These are phyloP conservation scores for Cosmopolites sordidus DNA, from an alignment of 2,888 invertebrate genomes.

Conservation along the genomic window DNA sequence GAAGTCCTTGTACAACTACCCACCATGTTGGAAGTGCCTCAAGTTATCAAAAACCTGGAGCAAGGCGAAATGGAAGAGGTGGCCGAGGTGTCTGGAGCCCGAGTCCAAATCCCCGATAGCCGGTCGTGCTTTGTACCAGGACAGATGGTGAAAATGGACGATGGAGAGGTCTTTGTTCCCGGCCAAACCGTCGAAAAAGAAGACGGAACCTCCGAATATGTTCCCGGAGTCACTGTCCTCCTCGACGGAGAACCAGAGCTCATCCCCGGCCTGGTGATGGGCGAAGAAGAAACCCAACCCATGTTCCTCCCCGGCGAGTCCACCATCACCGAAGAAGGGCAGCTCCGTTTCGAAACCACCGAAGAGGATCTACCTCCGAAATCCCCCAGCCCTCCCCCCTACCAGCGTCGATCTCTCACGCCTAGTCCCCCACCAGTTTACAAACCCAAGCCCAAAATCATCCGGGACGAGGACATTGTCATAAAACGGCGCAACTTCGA, in stretches of 20 bases:
- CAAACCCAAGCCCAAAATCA: slow-evolving; percentile 35
- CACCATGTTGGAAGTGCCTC: slow-evolving; percentile 58
- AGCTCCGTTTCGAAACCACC: slow-evolving; percentile 43
- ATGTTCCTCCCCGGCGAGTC: slow-evolving; percentile 46
- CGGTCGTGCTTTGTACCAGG: slow-evolving; percentile 74
- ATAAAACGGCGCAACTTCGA: slow-evolving; percentile 40
- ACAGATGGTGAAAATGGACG: slow-evolving; percentile 64
- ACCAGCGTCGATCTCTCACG: slow-evolving; percentile 21
- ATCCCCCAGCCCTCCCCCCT: slow-evolving; percentile 29
- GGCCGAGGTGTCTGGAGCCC: slow-evolving; percentile 61
- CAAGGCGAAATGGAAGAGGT: slow-evolving; percentile 57
- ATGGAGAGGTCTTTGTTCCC: slow-evolving; percentile 50
- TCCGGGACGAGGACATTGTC: slow-evolving; percentile 38
- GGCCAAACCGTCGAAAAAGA: slow-evolving; percentile 70
- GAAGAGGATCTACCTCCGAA: slow-evolving; percentile 37
- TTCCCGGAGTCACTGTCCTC: slow-evolving; percentile 74
- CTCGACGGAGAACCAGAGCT: slow-evolving; percentile 72
- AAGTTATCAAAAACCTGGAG: slow-evolving; percentile 58
- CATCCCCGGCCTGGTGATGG: slow-evolving; percentile 73
- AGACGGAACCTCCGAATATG: slow-evolving; percentile 68
- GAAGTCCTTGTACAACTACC: slow-evolving; percentile 58
- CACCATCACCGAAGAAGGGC: slow-evolving; percentile 43
- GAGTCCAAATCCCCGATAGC: slow-evolving; percentile 49
- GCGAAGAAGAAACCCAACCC: slow-evolving; percentile 49
- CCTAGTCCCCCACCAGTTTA: slow-evolving; percentile 34